Evolutionary conservation across 1,140 invertebrate genomes (phyloP).

Genomic region (Idris sp.): DNA sequence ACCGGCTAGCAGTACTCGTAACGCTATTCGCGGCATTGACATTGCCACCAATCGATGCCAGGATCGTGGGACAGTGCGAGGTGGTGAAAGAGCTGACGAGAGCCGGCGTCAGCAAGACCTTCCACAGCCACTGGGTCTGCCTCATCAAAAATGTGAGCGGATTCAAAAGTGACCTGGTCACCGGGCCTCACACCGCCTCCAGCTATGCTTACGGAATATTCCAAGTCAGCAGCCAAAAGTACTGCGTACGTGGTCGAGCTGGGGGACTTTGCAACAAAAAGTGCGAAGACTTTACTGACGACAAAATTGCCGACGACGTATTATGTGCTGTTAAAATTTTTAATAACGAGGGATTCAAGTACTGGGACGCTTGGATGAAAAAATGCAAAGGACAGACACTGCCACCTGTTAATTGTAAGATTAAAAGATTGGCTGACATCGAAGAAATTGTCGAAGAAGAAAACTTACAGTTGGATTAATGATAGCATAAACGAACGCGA

Average conservation of each 20-base stretch:
- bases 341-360: conserved; percentile 82
- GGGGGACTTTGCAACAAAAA: conserved; percentile 85
- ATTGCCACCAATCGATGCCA: conserved; percentile 47
- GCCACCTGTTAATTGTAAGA: conserved; percentile 78
- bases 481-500: too few relatives aligned
- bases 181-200: conserved; percentile 81
- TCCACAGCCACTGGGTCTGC: conserved; percentile 81
- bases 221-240: conserved; percentile 85
- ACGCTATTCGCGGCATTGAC: conserved; percentile 29
- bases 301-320: conserved; percentile 84
- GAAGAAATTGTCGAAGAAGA: neutral
- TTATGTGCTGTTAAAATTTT: conserved; percentile 83
- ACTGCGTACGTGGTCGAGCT: conserved; percentile 82
- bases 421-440: neutral
- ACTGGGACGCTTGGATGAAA: conserved; percentile 83
- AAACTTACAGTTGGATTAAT: neutral
- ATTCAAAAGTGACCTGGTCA: conserved; percentile 81
- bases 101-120: conserved; percentile 62
- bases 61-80: conserved; percentile 67
- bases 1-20: conserved; percentile 12
- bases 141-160: conserved; percentile 84
- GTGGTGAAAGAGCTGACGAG: conserved; percentile 64
- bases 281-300: conserved; percentile 82
- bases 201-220: conserved; percentile 85
- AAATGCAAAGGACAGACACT: conserved; percentile 83